Evolutionary conservation across 2,888 invertebrate genomes (phyloP), one percentile per base, ranked within the genome.

Genomic region (Epicampocera succincta): DNA sequence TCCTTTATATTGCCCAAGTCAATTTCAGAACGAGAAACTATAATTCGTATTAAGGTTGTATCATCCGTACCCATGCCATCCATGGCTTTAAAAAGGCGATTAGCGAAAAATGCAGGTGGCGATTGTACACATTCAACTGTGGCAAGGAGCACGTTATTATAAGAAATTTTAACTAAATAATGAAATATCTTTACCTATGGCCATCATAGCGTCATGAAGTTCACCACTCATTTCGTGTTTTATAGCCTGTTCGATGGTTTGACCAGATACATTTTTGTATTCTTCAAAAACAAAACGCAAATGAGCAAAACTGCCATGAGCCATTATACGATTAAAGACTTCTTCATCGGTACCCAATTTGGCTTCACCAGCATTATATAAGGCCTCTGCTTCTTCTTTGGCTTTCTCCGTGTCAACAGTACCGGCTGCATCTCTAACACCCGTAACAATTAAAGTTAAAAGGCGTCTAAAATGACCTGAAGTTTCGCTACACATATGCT

Each of bases 401-500:
- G 96, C 96, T 87, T 93, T 93, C 29, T 89, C 93, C 1, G 91
- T 88, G 89, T 95, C 94, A 40, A 93, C 93, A 13, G 91, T 91
- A 54, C 85, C 92, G 87, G 94, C 93, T 85, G 94, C 93, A 85
- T 93, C 93, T 8, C 96, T 92, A 40, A 94, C 93, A 15, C 94
- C 88, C 81, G 94, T 94, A n/a, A 94, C 92, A 68, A 95, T 93
- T 82, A 95, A 92, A 0, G 95, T 94, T 13, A 96, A 92, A 52
- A 96, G 92, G 8, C 95, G 92, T 48, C 95, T 93, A 91, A 96
- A 95, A 90, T 95, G 94, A 0, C 96, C 95, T 2, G 94, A 94
- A 0, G 95, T 95, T 91, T 96, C 96, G 60, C 94, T 93, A 87
- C 94, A 94, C 91, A 95, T 93, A 88, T 95, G 95, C 86, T 94